These are phyloP conservation scores for Gambusia holbrooki DNA, from an alignment of 2,113 vertebrate species.

Conservation along the genomic window DNA sequence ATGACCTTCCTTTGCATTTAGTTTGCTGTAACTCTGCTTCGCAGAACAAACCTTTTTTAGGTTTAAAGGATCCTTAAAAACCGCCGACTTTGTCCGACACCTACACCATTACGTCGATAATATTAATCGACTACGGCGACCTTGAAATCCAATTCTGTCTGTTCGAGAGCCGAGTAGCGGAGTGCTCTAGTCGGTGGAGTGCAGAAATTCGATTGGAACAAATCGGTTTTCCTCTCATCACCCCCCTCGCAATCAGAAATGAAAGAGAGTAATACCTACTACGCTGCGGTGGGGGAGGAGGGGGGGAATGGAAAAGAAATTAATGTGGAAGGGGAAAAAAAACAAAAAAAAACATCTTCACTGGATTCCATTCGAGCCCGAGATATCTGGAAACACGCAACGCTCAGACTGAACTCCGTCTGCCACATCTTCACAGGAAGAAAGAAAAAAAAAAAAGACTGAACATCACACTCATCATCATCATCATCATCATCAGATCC, in stretches of 20 bases:
- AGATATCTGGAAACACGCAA: slow-evolving; percentile 49
- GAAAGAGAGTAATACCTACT: not conserved
- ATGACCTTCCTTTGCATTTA: slow-evolving; percentile 10
- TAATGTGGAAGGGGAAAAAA: not conserved
- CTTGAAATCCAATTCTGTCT: slow-evolving; percentile 5
- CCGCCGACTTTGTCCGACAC: not conserved
- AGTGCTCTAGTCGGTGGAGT: slow-evolving; percentile 62
- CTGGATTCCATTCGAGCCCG: slow-evolving; percentile 50
- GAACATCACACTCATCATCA: not conserved
- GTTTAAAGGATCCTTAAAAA: not conserved
- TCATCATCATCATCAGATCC: slow-evolving; percentile 1
- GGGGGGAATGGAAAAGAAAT: slow-evolving; percentile 4
- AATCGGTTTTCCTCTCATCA: slow-evolving; percentile 4
- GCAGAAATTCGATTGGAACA: slow-evolving; percentile 26
- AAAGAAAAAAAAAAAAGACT: not conserved
- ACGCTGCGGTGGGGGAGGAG: not conserved
- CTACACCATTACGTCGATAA: slow-evolving; percentile 16
- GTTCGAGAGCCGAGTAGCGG: slow-evolving; percentile 22
- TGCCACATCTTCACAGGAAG: not conserved
- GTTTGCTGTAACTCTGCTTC: slow-evolving; percentile 1
- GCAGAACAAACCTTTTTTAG: not conserved
- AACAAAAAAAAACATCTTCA: not conserved
- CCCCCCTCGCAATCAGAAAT: slow-evolving; percentile 18
- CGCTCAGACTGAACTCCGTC: slow-evolving; percentile 20
- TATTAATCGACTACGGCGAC: slow-evolving; percentile 9